Base-by-base conservation (phyloP, 1,140 invertebrate species). In the Campoletis sonorensis region DNA sequence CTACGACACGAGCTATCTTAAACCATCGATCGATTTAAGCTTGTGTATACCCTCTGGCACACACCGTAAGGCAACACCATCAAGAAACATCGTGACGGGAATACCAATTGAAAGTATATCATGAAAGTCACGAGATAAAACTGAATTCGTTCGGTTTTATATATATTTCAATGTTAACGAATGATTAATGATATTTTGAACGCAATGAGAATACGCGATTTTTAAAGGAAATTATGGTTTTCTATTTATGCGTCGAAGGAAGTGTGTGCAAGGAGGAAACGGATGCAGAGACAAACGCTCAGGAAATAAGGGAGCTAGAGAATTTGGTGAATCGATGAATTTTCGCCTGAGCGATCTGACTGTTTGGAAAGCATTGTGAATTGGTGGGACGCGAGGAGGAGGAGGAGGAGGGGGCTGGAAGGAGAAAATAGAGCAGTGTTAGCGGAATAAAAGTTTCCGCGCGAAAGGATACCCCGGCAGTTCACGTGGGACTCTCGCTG, bases 401-500 rank as follows among this genome's bases (percentile, higher is more conserved):
- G n/a, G n/a, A n/a, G n/a, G n/a, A n/a, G n/a, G n/a, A n/a, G n/a
- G n/a, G n/a, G n/a, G 70, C 27, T 23, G 21, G 51, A 80, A 37
- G 21, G 67, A 73, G 75, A 82, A 82, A 82, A 82, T 82, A 54
- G 68, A n/a, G 64, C 70, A 72, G 68, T 78, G 68, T 81, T 78
- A 54, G 68, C 71, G 76, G 51, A 82, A 82, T 76, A 82, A 82
- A 82, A 82, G 58, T 82, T 82, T 79, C 79, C 77, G 67, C 80
- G 64, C 77, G 77, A 82, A 23, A 82, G 75, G 58, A 82, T 49
- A 76, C 27, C 27, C 67, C 27, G 77, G 71, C 67, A 27, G 7
- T 64, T 78, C n/a, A 30, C 11, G 70, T 67, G 51, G 58, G 64
- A 78, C 76, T 26, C n/a, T 70, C 8, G 15, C 27, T 13, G 16